phyloP scores from a whole-genome alignment of 2,113 vertebrate species.

The Propithecus coquereli region DNA sequence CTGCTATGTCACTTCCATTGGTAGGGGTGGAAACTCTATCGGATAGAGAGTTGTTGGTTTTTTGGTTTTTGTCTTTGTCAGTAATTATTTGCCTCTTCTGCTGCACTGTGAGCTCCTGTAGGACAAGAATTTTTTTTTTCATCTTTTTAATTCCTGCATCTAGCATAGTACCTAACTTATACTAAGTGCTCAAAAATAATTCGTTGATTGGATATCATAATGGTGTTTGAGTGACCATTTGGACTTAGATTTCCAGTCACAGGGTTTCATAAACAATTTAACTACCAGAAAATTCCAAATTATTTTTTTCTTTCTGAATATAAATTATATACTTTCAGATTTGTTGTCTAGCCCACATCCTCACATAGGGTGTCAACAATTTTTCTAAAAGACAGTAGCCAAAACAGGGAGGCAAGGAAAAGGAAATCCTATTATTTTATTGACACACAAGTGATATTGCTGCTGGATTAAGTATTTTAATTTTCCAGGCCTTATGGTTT shows the following conservation, averaged over 20 bases:
- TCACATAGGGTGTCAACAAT: background rate
- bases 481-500: background rate
- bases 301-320: background rate
- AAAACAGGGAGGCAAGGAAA: background rate
- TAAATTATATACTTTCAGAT: background rate
- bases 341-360: background rate
- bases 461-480: conserved; percentile 18
- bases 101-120: background rate
- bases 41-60: background rate
- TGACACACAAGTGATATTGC: background rate
- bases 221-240: background rate
- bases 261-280: conserved; percentile 16
- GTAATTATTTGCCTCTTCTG: background rate
- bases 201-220: background rate
- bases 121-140: background rate
- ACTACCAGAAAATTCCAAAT: background rate
- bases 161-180: background rate
- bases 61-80: background rate
- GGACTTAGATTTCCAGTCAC: background rate
- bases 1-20: background rate
- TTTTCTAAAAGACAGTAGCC: background rate
- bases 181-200: background rate
- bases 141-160: background rate
- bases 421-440: conserved; percentile 37
- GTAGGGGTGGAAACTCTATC: background rate